phyloP scores from a whole-genome alignment of 2,113 vertebrate species.

The Prunella fulvescens region DNA sequence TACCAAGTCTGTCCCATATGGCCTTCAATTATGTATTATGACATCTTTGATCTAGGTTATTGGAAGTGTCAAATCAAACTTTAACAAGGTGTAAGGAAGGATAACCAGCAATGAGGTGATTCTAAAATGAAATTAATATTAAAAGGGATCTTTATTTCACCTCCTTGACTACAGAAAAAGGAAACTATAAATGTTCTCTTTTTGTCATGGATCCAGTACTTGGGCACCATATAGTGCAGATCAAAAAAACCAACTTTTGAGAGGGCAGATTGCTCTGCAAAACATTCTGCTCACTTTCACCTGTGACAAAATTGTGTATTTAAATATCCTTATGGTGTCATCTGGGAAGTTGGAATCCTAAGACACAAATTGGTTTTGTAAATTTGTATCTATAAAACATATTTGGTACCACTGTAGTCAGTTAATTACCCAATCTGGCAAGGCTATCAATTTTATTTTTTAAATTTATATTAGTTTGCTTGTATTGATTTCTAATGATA shows the following conservation, averaged over 20 bases:
- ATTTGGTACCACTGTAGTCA: background rate
- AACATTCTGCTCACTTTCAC: background rate
- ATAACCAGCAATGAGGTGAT: constrained; percentile 35
- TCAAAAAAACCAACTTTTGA: background rate
- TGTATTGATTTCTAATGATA: background rate
- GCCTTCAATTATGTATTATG: constrained; percentile 36
- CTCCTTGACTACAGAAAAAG: background rate
- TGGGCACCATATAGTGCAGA: background rate
- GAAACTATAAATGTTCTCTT: background rate
- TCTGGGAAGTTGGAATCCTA: background rate
- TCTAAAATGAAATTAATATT: constrained; percentile 42
- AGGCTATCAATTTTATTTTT: background rate
- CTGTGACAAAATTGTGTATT: background rate
- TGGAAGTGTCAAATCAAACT: constrained; percentile 26
- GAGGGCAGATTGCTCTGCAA: background rate
- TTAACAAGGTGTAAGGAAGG: constrained; percentile 41
- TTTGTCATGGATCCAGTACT: background rate
- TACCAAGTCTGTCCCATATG: background rate
- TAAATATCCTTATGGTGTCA: background rate
- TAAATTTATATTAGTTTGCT: accelerated
- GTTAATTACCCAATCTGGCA: background rate
- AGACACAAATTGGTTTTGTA: background rate
- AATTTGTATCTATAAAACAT: background rate
- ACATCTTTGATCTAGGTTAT: constrained; percentile 53
- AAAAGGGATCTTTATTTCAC: constrained; percentile 20